phyloP scores from a whole-genome alignment of 1,140 invertebrate genomes.

The Aphis gossypii region DNA sequence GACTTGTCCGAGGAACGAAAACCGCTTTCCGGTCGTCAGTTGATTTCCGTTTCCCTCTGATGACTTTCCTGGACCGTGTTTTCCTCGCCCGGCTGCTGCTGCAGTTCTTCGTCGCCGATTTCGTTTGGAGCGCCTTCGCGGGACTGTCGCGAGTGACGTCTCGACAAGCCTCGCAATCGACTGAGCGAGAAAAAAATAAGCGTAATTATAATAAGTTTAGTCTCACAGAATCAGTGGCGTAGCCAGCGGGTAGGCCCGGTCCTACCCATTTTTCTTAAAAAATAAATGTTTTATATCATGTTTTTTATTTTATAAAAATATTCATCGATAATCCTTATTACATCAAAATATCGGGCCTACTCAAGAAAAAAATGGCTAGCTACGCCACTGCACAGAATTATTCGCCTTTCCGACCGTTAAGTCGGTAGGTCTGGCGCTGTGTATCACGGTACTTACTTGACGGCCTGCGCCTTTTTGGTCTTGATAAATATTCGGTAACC shows the following conservation, averaged over 20 bases:
- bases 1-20: not conserved
- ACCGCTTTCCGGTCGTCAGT: not conserved
- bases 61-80: not conserved
- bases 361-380: too few species aligned
- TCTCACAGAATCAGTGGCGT: not conserved
- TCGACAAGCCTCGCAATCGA: not conserved
- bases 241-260: too few species aligned
- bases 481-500: slow-evolving; percentile 71
- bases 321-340: too few species aligned
- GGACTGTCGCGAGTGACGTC: not conserved
- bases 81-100: not conserved
- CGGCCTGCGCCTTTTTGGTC: slow-evolving; percentile 65
- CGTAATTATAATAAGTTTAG: not conserved
- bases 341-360: too few species aligned
- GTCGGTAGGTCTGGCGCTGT: not conserved
- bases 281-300: too few species aligned
- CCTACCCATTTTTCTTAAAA: too few species aligned
- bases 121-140: not conserved
- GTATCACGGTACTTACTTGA: slow-evolving; percentile 62
- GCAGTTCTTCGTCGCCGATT: not conserved
- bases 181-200: not conserved
- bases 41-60: slow-evolving; percentile 37
- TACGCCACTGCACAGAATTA: not conserved
- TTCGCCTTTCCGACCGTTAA: not conserved
- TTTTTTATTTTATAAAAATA: too few species aligned